Base-by-base conservation (phyloP, 2,888 invertebrate species). In the Adelognathus sp. region DNA sequence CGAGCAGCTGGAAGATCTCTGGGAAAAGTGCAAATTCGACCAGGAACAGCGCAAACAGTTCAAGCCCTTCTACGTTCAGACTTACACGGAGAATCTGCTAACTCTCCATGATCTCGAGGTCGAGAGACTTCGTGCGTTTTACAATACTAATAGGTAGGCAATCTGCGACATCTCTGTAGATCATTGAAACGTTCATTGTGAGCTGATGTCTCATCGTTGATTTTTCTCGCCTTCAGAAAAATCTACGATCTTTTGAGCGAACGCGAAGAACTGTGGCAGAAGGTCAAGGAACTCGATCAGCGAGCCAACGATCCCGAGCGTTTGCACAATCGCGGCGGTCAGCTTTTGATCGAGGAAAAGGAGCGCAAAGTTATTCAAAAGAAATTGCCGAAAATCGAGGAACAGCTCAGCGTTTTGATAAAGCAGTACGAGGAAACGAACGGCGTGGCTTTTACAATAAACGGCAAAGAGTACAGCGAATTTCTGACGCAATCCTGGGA, bases 241-340 rank as follows among this genome's bases (percentile, higher is more conserved):
- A 94, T 96, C 54, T 95, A 94, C 85, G 93, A 94, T 0, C 89
- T 96, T 76, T 92, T 96, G 14, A 92, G 93, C 11, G 94, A 95
- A 74, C 94, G 96, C 56, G 93, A 95, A 79, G 92, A 94, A 36
- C 92, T 97, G 1, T 97, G 97, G 95, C 92, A 94, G 21, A 95
- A 96, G 86, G 95, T 96, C 94, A 92, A 94, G 1, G 95, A 96
- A 76, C 90, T 98, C 58, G 96, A 97, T 82, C 94, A 94, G 18
- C 94, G 95, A 64, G 95, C 96, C 0, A 93, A 94, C n/a, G 96
- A 97, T 86, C 96, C 97, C 0, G 95, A 95, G 81, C 94, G 98
- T 0, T 97, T 95, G 88, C 95, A 97, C 84, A 98, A 98, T 91
- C 94, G 98, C 39, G 98, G 98, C 0, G 97, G 98, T 0, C 96